phyloP scores from a whole-genome alignment of 2,797 vertebrate genomes.

The Microctenopoma stevenorrisi region DNA sequence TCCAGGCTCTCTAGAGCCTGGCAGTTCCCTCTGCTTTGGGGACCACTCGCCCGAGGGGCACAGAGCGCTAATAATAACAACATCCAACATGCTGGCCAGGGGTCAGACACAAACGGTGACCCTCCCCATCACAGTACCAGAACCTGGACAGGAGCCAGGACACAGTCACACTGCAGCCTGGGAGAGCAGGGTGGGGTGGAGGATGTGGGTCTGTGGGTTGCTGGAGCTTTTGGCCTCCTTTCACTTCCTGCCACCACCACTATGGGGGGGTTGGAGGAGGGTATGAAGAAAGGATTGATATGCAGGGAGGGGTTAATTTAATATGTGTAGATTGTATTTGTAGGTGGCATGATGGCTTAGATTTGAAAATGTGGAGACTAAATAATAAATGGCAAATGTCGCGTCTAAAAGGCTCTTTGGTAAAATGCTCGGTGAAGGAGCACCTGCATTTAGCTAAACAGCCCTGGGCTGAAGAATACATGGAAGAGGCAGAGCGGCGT shows the following conservation, averaged over 20 bases:
- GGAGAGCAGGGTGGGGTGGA: constrained; percentile 47
- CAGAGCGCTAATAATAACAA: constrained; percentile 92
- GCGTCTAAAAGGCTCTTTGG: constrained; percentile 24
- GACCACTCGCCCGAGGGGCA: constrained; percentile 86
- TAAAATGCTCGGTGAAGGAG: constrained; percentile 25
- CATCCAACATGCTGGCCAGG: constrained; percentile 88
- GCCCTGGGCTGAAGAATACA: constrained; percentile 23
- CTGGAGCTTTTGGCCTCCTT: constrained; percentile 65
- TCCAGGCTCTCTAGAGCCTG: constrained; percentile 82
- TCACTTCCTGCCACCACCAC: constrained; percentile 73
- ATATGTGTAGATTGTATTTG: constrained; percentile 28
- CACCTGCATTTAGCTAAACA: constrained; percentile 44
- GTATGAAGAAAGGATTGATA: constrained; percentile 23
- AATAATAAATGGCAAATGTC: constrained; percentile 46
- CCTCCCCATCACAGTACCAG: constrained; percentile 85
- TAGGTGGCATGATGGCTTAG: constrained; percentile 18
- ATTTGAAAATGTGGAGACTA: constrained; percentile 34
- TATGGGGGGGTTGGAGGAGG: constrained; percentile 41
- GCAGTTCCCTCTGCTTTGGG: constrained; percentile 79
- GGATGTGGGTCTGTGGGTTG: constrained; percentile 66
- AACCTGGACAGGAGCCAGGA: constrained; percentile 87
- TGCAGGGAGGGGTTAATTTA: constrained; percentile 26
- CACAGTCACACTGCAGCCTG: constrained; percentile 71
- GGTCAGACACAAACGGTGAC: constrained; percentile 88
- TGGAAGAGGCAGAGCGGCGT: constrained; percentile 22